Evolutionary conservation across 2,113 vertebrate species (phyloP).

Genomic region (Tringa solitaria): DNA sequence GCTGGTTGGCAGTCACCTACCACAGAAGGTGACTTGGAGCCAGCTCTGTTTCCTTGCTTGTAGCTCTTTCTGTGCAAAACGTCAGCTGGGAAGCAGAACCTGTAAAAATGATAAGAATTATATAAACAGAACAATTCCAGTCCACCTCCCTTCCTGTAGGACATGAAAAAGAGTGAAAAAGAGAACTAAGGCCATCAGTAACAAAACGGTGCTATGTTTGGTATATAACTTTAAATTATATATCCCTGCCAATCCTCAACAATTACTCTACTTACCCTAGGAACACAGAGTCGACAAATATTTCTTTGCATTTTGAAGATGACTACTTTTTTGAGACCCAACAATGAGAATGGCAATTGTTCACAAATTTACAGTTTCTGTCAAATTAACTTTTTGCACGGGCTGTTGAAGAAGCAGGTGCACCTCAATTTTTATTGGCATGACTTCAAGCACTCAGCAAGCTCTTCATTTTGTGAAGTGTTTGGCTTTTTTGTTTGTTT

Average conservation of each 20-base stretch:
- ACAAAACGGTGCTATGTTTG: neutral
- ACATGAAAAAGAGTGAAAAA: neutral
- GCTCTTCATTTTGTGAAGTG: neutral
- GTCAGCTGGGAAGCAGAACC: neutral
- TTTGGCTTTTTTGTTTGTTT: neutral
- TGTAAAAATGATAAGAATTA: neutral
- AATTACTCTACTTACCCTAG: constrained; percentile 8
- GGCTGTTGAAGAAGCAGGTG: neutral
- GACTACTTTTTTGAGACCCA: neutral
- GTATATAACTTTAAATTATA: neutral
- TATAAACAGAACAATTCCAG: neutral
- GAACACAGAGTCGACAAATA: neutral
- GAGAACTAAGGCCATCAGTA: neutral
- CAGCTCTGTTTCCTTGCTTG: neutral
- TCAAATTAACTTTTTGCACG: neutral
- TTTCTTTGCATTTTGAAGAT: neutral
- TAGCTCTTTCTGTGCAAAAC: neutral
- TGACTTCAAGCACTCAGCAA: neutral
- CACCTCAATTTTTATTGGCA: neutral
- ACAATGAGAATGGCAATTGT: neutral
- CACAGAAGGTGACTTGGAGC: constrained; percentile 7
- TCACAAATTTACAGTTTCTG: neutral
- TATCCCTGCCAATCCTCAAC: neutral
- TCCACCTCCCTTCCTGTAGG: neutral
- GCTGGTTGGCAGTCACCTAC: neutral